A percentile compares a stretch with the other conserved stretches of the same genome.
Conservation (phyloP, 2,797 vertebrate genomes). For the Morelia viridis region DNA sequence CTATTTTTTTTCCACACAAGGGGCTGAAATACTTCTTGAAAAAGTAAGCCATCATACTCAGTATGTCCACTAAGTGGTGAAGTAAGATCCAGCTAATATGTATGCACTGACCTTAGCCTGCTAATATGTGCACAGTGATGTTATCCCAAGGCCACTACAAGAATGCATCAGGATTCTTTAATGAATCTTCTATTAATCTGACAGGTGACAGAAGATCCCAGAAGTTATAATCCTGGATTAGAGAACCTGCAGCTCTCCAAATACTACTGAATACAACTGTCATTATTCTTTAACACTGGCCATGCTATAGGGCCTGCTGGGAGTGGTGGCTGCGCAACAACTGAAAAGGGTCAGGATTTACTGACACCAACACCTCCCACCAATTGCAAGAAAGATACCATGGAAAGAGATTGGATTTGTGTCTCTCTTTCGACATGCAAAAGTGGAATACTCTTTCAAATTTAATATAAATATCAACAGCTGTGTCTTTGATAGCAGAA, state of each 20-base stretch:
- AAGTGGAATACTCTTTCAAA: not conserved
- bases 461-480: not conserved
- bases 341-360: not conserved
- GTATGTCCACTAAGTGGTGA: not conserved
- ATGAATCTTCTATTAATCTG: not conserved
- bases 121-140: not conserved
- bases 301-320: not conserved
- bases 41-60: not conserved
- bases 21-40: not conserved
- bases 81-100: not conserved
- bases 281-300: not conserved
- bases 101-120: not conserved
- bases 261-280: not conserved
- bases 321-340: not conserved
- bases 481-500: not conserved
- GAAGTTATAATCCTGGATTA: not conserved
- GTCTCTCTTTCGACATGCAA: not conserved
- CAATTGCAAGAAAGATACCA: not conserved
- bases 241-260: not conserved
- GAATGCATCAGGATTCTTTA: not conserved
- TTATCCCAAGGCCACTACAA: not conserved
- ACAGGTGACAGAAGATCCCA: not conserved
- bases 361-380: not conserved
- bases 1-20: not conserved
- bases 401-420: not conserved